Percentiles rank a stretch among this genome's conserved stretches.
Evolutionary conservation across 2,113 vertebrate genomes (phyloP).

Genomic region (Neoarius graeffei): DNA sequence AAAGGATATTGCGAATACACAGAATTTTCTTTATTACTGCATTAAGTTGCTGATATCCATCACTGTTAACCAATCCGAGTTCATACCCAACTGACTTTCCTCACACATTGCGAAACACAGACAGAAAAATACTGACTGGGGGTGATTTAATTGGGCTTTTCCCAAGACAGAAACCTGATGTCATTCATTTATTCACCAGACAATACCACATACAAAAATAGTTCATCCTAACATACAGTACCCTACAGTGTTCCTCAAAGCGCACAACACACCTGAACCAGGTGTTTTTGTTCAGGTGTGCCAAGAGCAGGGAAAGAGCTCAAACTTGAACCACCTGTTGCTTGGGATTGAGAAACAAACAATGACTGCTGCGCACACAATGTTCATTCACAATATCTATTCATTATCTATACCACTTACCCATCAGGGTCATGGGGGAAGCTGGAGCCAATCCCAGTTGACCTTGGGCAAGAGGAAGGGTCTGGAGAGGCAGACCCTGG

Average conservation of each 20-base stretch:
- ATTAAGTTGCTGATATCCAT: neutral
- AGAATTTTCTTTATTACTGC: neutral
- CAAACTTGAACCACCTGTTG: neutral
- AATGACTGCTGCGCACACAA: neutral
- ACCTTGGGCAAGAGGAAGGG: too few species aligned
- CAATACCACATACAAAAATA: neutral
- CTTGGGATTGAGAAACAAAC: neutral
- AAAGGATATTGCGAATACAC: constrained; percentile 3
- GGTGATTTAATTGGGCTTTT: neutral
- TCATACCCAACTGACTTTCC: neutral
- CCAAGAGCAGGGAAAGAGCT: neutral
- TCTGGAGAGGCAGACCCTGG: too few species aligned
- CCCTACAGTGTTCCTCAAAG: neutral
- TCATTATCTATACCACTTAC: too few species aligned
- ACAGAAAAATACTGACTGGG: neutral
- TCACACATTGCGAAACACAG: neutral
- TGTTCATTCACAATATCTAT: neutral
- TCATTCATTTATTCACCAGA: neutral
- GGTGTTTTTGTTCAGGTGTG: neutral
- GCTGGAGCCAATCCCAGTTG: too few species aligned
- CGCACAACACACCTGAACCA: neutral
- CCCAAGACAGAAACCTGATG: neutral
- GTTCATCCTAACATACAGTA: neutral
- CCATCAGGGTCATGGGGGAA: too few species aligned
- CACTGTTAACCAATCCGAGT: neutral